Evolutionary conservation across 2,113 vertebrate species (phyloP).

Genomic region (Helogale parvula): DNA sequence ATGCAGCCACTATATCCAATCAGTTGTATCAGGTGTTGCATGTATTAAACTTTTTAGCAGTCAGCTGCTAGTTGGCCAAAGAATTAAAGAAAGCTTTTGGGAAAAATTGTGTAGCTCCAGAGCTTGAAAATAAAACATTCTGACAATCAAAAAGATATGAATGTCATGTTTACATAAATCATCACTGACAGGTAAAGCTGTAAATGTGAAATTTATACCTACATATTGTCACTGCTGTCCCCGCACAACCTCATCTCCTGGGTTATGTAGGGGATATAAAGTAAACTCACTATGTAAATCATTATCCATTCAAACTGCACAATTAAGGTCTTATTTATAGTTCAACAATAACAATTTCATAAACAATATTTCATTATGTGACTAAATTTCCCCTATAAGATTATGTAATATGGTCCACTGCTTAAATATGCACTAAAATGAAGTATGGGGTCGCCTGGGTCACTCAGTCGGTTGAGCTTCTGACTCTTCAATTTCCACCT

Average conservation of each 20-base stretch:
- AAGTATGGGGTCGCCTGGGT: not conserved
- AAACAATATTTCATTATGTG: not conserved
- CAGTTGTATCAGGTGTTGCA: not conserved
- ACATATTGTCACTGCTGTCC: constrained; percentile 8
- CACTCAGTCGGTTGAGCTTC: too few relatives aligned
- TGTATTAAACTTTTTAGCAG: constrained; percentile 24
- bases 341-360: constrained; percentile 12
- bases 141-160: constrained; percentile 45
- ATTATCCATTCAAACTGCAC: constrained; percentile 23
- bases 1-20: not conserved
- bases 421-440: not conserved
- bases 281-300: constrained; percentile 55
- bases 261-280: constrained; percentile 44
- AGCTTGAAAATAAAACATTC: constrained; percentile 55
- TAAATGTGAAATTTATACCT: constrained; percentile 59
- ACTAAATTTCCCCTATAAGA: not conserved
- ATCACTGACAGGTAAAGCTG: constrained; percentile 4
- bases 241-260: not conserved
- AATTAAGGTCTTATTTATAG: constrained; percentile 62
- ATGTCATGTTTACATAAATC: constrained; percentile 6
- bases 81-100: not conserved
- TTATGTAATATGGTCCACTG: rapidly evolving
- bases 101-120: not conserved
- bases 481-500: too few relatives aligned
- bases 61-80: not conserved